Conservation (phyloP, 2,797 vertebrate species). For the Alectoris magna region DNA sequence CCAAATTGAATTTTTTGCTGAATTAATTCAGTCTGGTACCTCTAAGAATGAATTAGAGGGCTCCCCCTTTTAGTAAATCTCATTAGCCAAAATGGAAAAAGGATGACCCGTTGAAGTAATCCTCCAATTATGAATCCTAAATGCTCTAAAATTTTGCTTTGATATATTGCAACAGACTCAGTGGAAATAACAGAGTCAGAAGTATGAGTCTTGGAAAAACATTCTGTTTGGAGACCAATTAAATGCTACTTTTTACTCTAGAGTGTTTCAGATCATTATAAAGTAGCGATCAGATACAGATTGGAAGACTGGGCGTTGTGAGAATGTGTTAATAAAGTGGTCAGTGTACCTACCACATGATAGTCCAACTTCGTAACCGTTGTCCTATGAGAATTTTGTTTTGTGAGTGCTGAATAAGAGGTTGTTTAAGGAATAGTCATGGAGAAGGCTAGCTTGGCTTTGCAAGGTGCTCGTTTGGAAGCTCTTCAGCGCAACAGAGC, state of each 20-base stretch:
- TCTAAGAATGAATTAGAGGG: not conserved
- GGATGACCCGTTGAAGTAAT: not conserved
- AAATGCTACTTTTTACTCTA: not conserved
- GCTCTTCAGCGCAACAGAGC: not conserved
- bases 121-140: not conserved
- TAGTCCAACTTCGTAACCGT: not conserved
- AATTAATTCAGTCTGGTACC: not conserved
- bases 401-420: not conserved
- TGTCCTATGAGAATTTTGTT: not conserved
- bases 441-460: not conserved
- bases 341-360: not conserved
- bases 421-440: not conserved
- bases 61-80: not conserved
- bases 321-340: not conserved
- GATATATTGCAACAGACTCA: not conserved
- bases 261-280: not conserved
- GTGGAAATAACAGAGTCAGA: not conserved
- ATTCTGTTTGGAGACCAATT: not conserved
- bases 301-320: not conserved
- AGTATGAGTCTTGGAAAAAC: not conserved
- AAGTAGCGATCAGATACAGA: not conserved
- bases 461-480: not conserved
- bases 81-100: accelerated
- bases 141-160: not conserved
- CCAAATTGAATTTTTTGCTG: not conserved